Conservation (phyloP, 2,888 invertebrate genomes). For the Rhamnusium bicolor region DNA sequence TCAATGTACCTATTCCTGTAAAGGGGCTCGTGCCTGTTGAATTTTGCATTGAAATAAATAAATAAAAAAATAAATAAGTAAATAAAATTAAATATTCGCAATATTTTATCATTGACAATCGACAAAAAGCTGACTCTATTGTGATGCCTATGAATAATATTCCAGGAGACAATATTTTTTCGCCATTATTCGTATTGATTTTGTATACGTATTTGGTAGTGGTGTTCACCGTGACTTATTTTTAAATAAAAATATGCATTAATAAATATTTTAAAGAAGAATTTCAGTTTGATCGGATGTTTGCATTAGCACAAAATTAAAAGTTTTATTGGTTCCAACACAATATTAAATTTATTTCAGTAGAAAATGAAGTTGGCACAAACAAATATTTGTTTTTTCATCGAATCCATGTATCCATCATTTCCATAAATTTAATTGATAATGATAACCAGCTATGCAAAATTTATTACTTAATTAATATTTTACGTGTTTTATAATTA, state of each 20-base stretch:
- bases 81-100: too few relatives aligned
- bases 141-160: background rate
- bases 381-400: background rate
- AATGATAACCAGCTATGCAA: background rate
- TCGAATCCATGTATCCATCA: background rate
- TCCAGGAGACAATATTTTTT: background rate
- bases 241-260: background rate
- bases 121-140: background rate
- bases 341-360: background rate
- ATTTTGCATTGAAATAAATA: too few relatives aligned
- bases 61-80: too few relatives aligned
- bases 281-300: background rate
- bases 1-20: too few relatives aligned
- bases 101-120: too few relatives aligned
- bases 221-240: background rate
- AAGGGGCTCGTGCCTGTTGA: too few relatives aligned
- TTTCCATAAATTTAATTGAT: background rate
- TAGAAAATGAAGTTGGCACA: background rate
- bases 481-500: background rate
- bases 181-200: background rate
- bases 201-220: too few relatives aligned
- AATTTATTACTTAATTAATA: slow-evolving; percentile 9
- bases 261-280: background rate
- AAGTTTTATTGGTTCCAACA: background rate
- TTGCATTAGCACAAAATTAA: background rate